Base-by-base conservation (phyloP, 2,888 invertebrate genomes). In the Cartodere bifasciata region DNA sequence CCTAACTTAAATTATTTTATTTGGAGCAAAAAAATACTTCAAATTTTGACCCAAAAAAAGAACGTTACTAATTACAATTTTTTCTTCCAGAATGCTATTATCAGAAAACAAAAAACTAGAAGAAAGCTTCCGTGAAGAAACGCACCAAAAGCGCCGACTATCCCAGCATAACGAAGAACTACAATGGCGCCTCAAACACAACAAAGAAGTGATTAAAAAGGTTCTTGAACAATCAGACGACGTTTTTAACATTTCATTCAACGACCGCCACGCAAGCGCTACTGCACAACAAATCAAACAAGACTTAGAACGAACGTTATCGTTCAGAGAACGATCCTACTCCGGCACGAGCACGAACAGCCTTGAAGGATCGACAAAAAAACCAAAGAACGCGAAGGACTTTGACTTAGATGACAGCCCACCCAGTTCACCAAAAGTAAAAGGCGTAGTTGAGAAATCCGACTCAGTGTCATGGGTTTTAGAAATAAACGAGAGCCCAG, bases 391-490 rank as follows among this genome's bases (percentile, higher is more conserved):
- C 35, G 46, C 50, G 3, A 48, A 44, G 34, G 47, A 45, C 3
- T 37, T 45, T 20, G 50, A 50, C 20, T 56, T 56, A 16, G 53
- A 50, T 28, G 58, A 56, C 38, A 71, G 72, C 33, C 67, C 72
- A 11, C 74, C 79, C 1, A 65, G 71, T 6, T 75, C 81, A 11
- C 81, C 82, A 7, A 75, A 80, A 42, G 76, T 86, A 14, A 85
- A 85, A 50, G 83, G 78, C 9, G 77, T 87, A 38, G 82, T 86
- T 2, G 81, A 85, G 55, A 85, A 86, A 54, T 78, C 75, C 32
- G 86, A 85, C 55, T 86, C 85, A 0, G 83, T 87, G 21, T 83
- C 85, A 48, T 87, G 83, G 75, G 83, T 86, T 11, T 63, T 86
- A 16, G 85, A 86, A 54, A 77, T 87, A 52, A 70, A 73, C 34